phyloP scores from a whole-genome alignment of 1,140 invertebrate genomes.

The Brachionus paranguensis region DNA sequence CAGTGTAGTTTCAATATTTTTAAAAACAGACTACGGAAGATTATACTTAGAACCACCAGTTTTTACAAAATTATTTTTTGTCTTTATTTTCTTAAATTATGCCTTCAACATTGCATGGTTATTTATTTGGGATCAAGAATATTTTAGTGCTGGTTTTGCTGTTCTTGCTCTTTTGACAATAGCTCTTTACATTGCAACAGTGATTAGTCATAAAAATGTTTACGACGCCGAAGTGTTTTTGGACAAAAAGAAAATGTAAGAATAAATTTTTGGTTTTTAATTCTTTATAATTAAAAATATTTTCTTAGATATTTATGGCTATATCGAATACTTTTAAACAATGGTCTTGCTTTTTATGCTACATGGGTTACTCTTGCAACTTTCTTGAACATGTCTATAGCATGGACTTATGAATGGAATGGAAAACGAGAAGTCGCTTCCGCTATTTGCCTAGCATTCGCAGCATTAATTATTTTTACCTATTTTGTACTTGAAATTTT shows the following conservation, averaged over 20 bases:
- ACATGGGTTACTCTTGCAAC: slow-evolving; percentile 49
- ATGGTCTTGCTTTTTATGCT: slow-evolving; percentile 50
- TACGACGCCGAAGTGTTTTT: not conserved
- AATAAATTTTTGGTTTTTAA: not conserved
- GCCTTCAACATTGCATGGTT: slow-evolving; percentile 48
- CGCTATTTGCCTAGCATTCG: not conserved
- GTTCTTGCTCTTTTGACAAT: not conserved
- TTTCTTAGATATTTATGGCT: slow-evolving; percentile 45
- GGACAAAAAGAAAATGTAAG: not conserved
- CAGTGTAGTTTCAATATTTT: slow-evolving; percentile 44
- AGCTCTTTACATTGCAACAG: not conserved
- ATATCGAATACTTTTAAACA: slow-evolving; percentile 47
- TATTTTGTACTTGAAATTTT: slow-evolving; percentile 45
- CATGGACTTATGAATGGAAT: slow-evolving; percentile 43
- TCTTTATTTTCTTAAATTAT: slow-evolving; percentile 44
- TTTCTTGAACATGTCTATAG: slow-evolving; percentile 46
- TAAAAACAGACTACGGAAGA: slow-evolving; percentile 42
- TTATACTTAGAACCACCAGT: slow-evolving; percentile 43
- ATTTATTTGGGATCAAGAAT: slow-evolving; percentile 44
- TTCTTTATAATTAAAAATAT: not conserved
- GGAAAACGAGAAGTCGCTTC: slow-evolving; percentile 33
- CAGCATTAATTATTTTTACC: slow-evolving; percentile 40
- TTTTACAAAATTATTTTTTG: slow-evolving; percentile 43
- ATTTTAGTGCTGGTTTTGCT: slow-evolving; percentile 41
- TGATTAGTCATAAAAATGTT: slow-evolving; percentile 13